Base-by-base conservation (phyloP, 2,797 vertebrate species). In the Valencia hispanica region DNA sequence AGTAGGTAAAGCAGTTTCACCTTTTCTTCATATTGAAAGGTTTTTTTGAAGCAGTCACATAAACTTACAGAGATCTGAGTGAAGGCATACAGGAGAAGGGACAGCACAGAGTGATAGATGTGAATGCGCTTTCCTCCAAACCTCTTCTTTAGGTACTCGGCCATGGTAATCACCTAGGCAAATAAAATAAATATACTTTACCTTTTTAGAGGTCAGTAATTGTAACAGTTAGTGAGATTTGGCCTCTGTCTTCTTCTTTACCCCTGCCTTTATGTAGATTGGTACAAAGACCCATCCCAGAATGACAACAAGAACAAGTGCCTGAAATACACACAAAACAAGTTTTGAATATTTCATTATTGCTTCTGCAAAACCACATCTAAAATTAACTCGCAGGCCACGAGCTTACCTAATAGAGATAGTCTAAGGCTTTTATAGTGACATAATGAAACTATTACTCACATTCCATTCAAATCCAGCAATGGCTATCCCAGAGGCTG, bases 281-380 rank as follows among this genome's bases (percentile, higher is more conserved):
- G 98, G 98, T 22, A 99, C 98, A 84, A 99, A 99, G 66, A 99
- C 5, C 97, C 98, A 99, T 77, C 96, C 98, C 6, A 99, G 95
- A 79, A 97, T 0, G 53, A 97, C 81, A 68, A 99, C 96, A 6
- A 97, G 70, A 66, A 99, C 3, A 74, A 99, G 95, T 75, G 97
- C 98, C 98, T 99, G 92, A 68, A 87, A 88, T n/a, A n/a, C 25
- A 87, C 34, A 89, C 17, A 77, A 30, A 79, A 2, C 32, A 39
- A 36, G 32, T 63, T 36, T 63, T 9, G 7, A 36, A 10, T 1
- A 55, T 39, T 63, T 10, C 10, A 36, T 39, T 4, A 14, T 17
- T 17, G 55, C 14, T 59, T 59, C n/a, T 59, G 55, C 15, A 59
- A 39, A 63, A 63, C 18, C 61, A 63, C 32, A 63, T 36, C 9